Base-by-base conservation (phyloP, 1,140 invertebrate species). In the Drosophila subpulchrella region DNA sequence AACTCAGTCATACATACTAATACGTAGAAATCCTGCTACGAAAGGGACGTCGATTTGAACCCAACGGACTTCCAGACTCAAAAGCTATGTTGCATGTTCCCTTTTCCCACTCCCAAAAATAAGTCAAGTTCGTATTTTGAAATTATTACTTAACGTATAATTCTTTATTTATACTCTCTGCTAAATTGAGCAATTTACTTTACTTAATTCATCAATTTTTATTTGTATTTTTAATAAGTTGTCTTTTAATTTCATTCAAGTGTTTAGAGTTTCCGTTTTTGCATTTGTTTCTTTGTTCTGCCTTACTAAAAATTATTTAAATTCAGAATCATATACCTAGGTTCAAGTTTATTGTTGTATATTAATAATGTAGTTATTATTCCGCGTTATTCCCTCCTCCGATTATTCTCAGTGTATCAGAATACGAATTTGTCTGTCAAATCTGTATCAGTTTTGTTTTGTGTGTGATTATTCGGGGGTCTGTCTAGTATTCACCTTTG, bases 71-170 rank as follows among this genome's bases (percentile, higher is more conserved):
- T 36, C 34, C 34, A n/a, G n/a, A 36, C 6, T 8, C 34, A 36
- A 12, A 38, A 34, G 8, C 2, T 34, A 34, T 34, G 32, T 8
- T 34, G 32, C 32, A 34, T 41, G 5, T 15, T 0, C 0, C 38
- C 4, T 11, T 20, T 20, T 2, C 8, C 15, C 20, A 8, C 20
- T 3, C 56, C 44, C 53, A 34, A 48, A 15, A 47, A 17, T 34
- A 54, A 74, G 20, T 38, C 36, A 1, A 12, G 13, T 6, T 24
- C 20, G n/a, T 72, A 68, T 61, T 78, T 78, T 89, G 75, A 90
- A 89, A 90, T 89, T 81, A 81, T 89, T 89, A 90, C 84, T 89
- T 89, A 89, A 89, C 85, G 84, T 90, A 90, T 90, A 90, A 90
- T 89, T 89, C 81, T 89, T 89, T 90, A 90, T 89, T 90, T 85